Percentiles rank a stretch among this genome's conserved stretches.
Evolutionary conservation across 2,888 invertebrate genomes (phyloP).

Genomic region (Cephus sareptanus): DNA sequence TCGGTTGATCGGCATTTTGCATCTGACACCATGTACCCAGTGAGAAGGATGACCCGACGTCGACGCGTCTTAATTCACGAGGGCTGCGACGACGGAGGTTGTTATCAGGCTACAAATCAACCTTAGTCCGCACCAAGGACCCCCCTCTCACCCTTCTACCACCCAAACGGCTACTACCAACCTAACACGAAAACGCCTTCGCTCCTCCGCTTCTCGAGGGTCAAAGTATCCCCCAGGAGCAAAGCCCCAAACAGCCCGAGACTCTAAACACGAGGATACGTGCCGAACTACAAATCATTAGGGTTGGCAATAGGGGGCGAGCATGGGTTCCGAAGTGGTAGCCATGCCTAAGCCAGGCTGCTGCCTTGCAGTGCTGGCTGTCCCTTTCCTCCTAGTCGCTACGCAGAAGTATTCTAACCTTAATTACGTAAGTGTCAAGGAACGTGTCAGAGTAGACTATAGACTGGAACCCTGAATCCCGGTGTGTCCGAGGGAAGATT

Average conservation of each 20-base stretch:
- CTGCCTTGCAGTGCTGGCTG: too few species aligned
- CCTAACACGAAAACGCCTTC: too few species aligned
- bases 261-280: slow-evolving; percentile 5
- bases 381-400: too few species aligned
- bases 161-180: not conserved
- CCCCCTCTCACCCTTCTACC: not conserved
- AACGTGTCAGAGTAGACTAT: not conserved
- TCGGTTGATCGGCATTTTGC: too few species aligned
- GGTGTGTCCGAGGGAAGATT: too few species aligned
- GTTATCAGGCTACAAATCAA: slow-evolving; percentile 24
- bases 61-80: slow-evolving; percentile 16
- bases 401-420: not conserved
- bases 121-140: not conserved
- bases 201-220: not conserved
- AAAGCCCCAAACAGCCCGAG: not conserved
- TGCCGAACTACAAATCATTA: slow-evolving; percentile 5
- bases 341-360: too few species aligned
- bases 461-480: too few species aligned
- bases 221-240: not conserved
- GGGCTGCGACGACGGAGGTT: slow-evolving; percentile 12
- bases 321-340: not conserved
- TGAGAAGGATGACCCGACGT: not conserved
- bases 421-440: slow-evolving; percentile 11
- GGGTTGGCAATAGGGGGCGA: not conserved
- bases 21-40: too few species aligned